Conservation (phyloP, 2,113 vertebrate genomes). For the Bufo gargarizans region DNA sequence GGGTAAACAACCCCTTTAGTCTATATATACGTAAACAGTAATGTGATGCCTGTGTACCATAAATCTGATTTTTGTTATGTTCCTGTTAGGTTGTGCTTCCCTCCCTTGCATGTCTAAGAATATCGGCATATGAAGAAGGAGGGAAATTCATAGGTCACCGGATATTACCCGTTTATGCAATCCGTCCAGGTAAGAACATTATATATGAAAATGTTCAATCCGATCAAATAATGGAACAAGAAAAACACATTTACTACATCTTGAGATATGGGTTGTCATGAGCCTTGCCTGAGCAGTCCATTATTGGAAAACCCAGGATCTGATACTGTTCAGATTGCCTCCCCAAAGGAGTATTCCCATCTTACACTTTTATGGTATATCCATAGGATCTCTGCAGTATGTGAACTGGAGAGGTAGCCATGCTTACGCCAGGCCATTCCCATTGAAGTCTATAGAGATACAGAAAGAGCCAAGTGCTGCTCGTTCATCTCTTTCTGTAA, state of each 20-base stretch:
- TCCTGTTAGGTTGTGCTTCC: conserved; percentile 87
- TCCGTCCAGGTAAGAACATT: conserved; percentile 84
- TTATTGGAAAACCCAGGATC: no score
- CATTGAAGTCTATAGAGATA: no score
- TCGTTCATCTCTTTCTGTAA: no score
- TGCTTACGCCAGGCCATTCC: no score
- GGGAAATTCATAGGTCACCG: conserved; percentile 97
- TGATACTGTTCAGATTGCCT: no score
- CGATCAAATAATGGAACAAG: neutral
- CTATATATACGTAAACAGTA: neutral
- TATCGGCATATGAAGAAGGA: conserved; percentile 95
- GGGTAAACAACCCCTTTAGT: neutral
- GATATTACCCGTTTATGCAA: conserved; percentile 92
- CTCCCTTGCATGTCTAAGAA: conserved; percentile 88
- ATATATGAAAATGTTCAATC: neutral
- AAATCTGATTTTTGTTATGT: neutral
- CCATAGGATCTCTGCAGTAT: no score
- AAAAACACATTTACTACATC: neutral
- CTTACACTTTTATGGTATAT: no score
- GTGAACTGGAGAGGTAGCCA: no score
- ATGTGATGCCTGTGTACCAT: neutral
- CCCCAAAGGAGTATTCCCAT: no score
- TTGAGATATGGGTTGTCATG: no score
- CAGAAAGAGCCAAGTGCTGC: no score
- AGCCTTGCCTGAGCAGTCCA: no score